Percentiles rank a stretch among this genome's conserved stretches.
Conservation (phyloP, 1,140 invertebrate species). For the Luehdorfia chinensis region DNA sequence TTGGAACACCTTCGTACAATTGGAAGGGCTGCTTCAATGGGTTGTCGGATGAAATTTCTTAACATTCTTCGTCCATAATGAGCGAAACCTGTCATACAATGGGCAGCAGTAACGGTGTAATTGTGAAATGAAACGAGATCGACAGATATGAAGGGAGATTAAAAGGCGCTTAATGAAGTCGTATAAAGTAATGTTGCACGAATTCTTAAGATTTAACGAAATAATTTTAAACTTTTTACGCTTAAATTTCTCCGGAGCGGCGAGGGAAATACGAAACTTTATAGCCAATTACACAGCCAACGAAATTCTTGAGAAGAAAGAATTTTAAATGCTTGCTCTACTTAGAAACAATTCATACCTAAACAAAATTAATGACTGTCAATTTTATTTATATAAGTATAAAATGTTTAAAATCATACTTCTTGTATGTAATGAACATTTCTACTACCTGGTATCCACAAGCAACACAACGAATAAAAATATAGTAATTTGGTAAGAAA, state of each 20-base stretch:
- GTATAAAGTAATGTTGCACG: slow-evolving; percentile 42
- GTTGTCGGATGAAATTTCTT: slow-evolving; percentile 75
- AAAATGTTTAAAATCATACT: too few relatives aligned
- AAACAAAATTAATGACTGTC: slow-evolving; percentile 13
- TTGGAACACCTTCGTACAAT: slow-evolving; percentile 74
- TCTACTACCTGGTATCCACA: too few relatives aligned
- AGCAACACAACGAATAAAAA: slow-evolving; percentile 14
- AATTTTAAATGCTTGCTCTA: slow-evolving; percentile 14
- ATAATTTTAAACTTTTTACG: slow-evolving; percentile 37
- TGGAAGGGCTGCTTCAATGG: slow-evolving; percentile 71
- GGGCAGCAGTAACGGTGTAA: slow-evolving; percentile 70
- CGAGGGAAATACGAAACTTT: slow-evolving; percentile 17
- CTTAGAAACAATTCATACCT: slow-evolving; percentile 11
- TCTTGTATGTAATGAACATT: too few relatives aligned
- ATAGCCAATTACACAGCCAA: slow-evolving; percentile 16
- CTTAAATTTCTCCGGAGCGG: slow-evolving; percentile 21
- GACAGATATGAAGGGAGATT: slow-evolving; percentile 68
- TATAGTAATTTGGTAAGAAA: slow-evolving; percentile 39
- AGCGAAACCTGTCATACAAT: slow-evolving; percentile 67
- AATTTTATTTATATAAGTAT: background rate
- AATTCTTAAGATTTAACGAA: slow-evolving; percentile 34
- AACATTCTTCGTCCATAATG: slow-evolving; percentile 71
- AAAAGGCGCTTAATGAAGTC: slow-evolving; percentile 67
- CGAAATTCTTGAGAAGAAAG: slow-evolving; percentile 14
- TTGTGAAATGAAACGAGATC: slow-evolving; percentile 67